A percentile compares a stretch with the other conserved stretches of the same genome.
phyloP scores from a whole-genome alignment of 2,797 vertebrate genomes.

The Pangasius macronema region DNA sequence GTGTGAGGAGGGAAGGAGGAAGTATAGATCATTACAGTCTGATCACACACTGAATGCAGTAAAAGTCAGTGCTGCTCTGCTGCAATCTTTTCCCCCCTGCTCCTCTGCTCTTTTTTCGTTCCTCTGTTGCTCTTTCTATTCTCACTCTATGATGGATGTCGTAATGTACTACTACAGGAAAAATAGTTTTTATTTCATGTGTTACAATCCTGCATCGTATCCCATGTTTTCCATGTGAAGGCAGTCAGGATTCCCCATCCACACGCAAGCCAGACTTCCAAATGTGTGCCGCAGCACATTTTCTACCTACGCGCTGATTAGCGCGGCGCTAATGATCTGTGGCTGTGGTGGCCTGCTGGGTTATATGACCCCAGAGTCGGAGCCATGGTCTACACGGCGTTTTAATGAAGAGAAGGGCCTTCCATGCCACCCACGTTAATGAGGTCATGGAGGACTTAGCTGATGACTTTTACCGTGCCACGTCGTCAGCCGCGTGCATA shows the following conservation, averaged over 20 bases:
- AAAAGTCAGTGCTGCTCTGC: slow-evolving; percentile 43
- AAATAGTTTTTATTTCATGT: background rate
- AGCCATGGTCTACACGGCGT: background rate
- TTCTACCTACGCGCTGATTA: slow-evolving; percentile 36
- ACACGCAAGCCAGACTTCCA: background rate
- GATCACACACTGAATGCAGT: slow-evolving; percentile 61
- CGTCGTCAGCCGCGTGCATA: background rate
- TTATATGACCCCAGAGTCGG: slow-evolving; percentile 36
- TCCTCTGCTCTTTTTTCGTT: background rate
- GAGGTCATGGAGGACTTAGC: slow-evolving; percentile 62
- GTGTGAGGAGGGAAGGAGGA: slow-evolving; percentile 16
- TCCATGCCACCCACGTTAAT: slow-evolving; percentile 50
- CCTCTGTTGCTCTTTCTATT: slow-evolving; percentile 1
- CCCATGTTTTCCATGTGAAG: background rate
- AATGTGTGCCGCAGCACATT: slow-evolving; percentile 10
- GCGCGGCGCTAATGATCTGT: slow-evolving; percentile 32
- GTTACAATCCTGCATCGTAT: background rate
- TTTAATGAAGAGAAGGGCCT: slow-evolving; percentile 46
- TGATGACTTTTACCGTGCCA: slow-evolving; percentile 2
- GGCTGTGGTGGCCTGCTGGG: slow-evolving; percentile 19
- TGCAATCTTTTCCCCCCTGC: slow-evolving; percentile 25
- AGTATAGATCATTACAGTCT: slow-evolving; percentile 57
- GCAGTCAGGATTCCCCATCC: background rate
- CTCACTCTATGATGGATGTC: background rate
- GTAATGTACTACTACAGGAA: background rate